These are phyloP conservation scores for Anorthoa munda DNA, from an alignment of 2,888 invertebrate genomes.

Conservation along the genomic window DNA sequence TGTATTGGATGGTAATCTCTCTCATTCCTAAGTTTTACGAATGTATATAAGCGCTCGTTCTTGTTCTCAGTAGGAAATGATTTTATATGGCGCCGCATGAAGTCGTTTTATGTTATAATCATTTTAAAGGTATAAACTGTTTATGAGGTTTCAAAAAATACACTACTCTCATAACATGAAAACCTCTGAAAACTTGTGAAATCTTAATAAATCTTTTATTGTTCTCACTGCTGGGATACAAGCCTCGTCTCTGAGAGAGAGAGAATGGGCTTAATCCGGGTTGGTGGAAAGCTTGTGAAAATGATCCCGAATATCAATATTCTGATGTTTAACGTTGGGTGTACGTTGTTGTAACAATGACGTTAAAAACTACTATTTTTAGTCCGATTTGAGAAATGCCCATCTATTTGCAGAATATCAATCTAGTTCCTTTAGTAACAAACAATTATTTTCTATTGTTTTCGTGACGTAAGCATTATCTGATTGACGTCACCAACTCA, in stretches of 20 bases:
- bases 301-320: background rate
- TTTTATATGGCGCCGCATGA: background rate
- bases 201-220: no score
- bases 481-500: conserved; percentile 32
- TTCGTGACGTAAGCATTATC: conserved; percentile 20
- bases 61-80: background rate
- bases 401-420: background rate
- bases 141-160: background rate
- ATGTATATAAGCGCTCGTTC: background rate
- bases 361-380: background rate
- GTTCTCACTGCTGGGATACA: no score
- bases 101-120: background rate
- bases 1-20: conserved; percentile 17
- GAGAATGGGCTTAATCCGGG: no score
- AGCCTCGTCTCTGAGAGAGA: no score
- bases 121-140: background rate
- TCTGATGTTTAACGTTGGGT: no score
- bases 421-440: conserved; percentile 4
- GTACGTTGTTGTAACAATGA: background rate
- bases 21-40: background rate
- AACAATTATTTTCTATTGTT: conserved; percentile 5
- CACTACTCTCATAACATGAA: background rate
- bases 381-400: background rate
- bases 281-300: background rate
- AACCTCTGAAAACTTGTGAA: background rate